Evolutionary conservation across 2,797 vertebrate species (phyloP).

Genomic region (Fringilla coelebs): DNA sequence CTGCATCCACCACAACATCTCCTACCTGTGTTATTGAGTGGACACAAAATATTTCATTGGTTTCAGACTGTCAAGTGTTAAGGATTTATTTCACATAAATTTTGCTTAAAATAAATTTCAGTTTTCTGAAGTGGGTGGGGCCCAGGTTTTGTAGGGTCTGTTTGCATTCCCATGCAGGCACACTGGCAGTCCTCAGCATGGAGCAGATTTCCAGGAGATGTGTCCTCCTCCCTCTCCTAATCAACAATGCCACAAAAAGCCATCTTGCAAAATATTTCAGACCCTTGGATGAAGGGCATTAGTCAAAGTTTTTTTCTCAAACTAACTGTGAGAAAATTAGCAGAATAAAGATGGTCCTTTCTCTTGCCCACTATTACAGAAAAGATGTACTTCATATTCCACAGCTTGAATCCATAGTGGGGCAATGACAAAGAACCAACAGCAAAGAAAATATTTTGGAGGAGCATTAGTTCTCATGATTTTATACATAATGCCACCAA

Average conservation of each 20-base stretch:
- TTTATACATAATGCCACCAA: not conserved
- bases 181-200: not conserved
- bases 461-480: not conserved
- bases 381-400: not conserved
- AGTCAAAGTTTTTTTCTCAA: not conserved
- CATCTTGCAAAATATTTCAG: not conserved
- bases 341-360: not conserved
- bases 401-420: not conserved
- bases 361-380: not conserved
- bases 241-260: not conserved
- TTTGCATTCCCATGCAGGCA: not conserved
- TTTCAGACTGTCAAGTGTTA: not conserved
- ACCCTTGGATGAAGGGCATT: not conserved
- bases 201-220: not conserved
- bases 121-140: too few species aligned
- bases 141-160: not conserved
- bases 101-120: not conserved
- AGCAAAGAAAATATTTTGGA: constrained; percentile 25
- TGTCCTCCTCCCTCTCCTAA: not conserved
- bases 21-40: not conserved
- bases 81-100: not conserved
- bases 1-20: not conserved
- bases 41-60: not conserved
- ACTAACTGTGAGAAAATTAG: constrained; percentile 1
- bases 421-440: not conserved